These are phyloP conservation scores for Oscheius myriophilus DNA, from an alignment of 2,888 invertebrate species.

Conservation along the genomic window DNA sequence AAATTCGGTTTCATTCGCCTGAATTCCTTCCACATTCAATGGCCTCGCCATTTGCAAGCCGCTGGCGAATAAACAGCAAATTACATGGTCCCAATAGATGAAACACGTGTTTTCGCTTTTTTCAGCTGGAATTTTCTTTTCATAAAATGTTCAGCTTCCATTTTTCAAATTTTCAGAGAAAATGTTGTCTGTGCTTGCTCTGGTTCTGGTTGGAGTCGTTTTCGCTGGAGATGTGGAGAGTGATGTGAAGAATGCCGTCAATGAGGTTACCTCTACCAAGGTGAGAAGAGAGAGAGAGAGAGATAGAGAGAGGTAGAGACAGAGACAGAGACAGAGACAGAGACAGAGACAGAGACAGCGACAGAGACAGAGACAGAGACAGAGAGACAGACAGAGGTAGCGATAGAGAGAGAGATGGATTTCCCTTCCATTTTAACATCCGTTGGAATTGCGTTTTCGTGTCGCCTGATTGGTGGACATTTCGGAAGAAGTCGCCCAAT, in stretches of 20 bases:
- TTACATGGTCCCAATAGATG: too few relatives aligned
- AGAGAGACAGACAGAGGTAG: background rate
- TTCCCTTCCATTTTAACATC: too few relatives aligned
- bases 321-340: constrained; percentile 1
- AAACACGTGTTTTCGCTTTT: too few relatives aligned
- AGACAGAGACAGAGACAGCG: background rate
- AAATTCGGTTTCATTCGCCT: background rate
- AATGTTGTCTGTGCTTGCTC: constrained; percentile 29
- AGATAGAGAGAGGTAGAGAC: background rate
- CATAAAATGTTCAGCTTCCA: background rate
- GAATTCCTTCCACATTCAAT: background rate
- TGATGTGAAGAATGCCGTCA: constrained; percentile 55
- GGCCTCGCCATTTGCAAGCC: too few relatives aligned
- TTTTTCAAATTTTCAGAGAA: background rate
- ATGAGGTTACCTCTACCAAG: constrained; percentile 58
- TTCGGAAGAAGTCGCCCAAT: constrained; percentile 8
- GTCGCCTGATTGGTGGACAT: constrained; percentile 22
- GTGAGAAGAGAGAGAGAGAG: constrained; percentile 34
- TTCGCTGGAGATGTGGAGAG: constrained; percentile 31
- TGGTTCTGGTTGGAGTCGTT: constrained; percentile 35
- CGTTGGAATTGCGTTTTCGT: background rate
- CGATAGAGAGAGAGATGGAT: constrained; percentile 1
- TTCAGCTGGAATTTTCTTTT: background rate
- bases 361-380: background rate
- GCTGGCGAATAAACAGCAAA: too few relatives aligned